phyloP scores from a whole-genome alignment of 2,888 invertebrate genomes.

The Acleris holmiana region DNA sequence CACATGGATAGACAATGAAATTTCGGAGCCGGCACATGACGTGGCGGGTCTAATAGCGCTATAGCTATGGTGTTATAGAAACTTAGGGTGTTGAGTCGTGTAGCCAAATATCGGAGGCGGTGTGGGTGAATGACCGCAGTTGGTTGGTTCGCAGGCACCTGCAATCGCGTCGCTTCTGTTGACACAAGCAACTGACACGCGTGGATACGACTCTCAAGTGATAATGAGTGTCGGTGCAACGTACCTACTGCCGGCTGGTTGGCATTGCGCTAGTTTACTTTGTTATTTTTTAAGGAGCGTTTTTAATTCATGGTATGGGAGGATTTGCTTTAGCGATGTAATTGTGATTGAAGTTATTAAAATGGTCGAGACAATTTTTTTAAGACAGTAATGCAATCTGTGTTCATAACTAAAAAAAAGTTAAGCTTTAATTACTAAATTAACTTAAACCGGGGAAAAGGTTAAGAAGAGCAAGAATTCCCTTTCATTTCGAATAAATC shows the following conservation, averaged over 20 bases:
- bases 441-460: neutral
- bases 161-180: conserved; percentile 74
- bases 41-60: conserved; percentile 54
- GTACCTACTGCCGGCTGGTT: conserved; percentile 48
- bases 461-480: neutral
- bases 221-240: conserved; percentile 72
- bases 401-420: no score
- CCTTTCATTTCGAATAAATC: no score
- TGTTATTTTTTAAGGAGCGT: conserved; percentile 21
- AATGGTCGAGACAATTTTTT: no score
- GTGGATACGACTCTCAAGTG: conserved; percentile 65
- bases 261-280: conserved; percentile 13
- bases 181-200: conserved; percentile 68
- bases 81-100: conserved; percentile 62
- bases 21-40: conserved; percentile 44
- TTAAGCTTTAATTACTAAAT: no score
- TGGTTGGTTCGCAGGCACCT: conserved; percentile 65
- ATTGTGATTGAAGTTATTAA: no score
- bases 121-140: conserved; percentile 72
- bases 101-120: conserved; percentile 78
- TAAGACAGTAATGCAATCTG: no score
- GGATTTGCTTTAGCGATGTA: neutral
- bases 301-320: neutral
- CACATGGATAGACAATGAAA: conserved; percentile 35
- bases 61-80: conserved; percentile 58